Evolutionary conservation across 2,888 invertebrate species (phyloP).

Genomic region (Drosophila affinis): DNA sequence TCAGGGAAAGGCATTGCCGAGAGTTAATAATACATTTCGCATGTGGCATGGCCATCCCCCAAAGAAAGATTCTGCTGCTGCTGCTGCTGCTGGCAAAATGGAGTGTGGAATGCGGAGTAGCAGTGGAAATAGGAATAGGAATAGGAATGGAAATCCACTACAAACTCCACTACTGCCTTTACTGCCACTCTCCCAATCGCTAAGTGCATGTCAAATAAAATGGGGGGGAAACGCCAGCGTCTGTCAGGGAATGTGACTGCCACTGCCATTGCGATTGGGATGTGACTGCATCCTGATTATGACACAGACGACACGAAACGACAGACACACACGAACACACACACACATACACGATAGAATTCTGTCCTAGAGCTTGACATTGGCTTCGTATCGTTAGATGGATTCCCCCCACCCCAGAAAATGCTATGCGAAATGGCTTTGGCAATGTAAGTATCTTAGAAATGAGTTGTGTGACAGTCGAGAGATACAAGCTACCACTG

Average conservation of each 20-base stretch:
- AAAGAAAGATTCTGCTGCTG: conserved; percentile 11
- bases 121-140: background rate
- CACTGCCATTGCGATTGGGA: conserved; percentile 9
- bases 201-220: conserved; percentile 51
- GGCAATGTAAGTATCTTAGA: background rate
- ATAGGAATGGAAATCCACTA: conserved; percentile 41
- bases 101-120: background rate
- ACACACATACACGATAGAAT: conserved; percentile 17
- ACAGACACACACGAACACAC: background rate
- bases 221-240: conserved; percentile 5
- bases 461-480: background rate
- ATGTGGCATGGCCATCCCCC: conserved; percentile 2
- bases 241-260: conserved; percentile 7
- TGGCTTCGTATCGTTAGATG: conserved; percentile 4
- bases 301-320: conserved; percentile 30
- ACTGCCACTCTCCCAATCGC: conserved; percentile 38
- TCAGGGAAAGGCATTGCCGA: conserved; percentile 64
- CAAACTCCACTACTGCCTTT: conserved; percentile 24
- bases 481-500: background rate
- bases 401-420: background rate
- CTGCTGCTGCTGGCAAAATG: background rate
- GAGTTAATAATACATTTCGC: conserved; percentile 68
- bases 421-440: background rate
- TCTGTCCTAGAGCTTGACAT: conserved; percentile 32
- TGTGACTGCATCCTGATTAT: conserved; percentile 55